Conservation (phyloP, 2,797 vertebrate genomes). For the Sarcophilus harrisii region DNA sequence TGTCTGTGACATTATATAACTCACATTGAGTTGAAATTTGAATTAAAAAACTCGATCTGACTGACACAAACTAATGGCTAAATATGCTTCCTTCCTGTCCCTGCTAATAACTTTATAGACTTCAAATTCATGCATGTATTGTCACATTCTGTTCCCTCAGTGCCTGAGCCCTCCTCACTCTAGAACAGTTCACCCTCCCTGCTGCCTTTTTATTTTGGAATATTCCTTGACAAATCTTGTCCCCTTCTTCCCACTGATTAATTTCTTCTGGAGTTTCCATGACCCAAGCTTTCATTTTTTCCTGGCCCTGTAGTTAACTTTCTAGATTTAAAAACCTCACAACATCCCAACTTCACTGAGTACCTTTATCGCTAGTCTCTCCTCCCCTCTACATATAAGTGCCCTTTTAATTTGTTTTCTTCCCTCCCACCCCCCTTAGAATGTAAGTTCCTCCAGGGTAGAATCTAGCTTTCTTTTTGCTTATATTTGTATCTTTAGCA, state of each 20-base stretch:
- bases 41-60: neutral
- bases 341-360: neutral
- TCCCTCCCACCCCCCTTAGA: too few relatives aligned
- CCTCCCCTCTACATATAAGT: neutral
- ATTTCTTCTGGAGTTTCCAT: neutral
- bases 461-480: neutral
- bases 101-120: neutral
- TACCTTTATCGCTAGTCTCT: neutral
- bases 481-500: neutral
- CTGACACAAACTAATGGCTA: neutral
- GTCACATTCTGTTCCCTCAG: neutral
- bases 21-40: neutral
- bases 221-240: neutral
- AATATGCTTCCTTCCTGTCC: neutral
- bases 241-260: neutral
- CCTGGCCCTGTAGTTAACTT: neutral
- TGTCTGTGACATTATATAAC: neutral
- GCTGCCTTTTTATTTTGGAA: neutral
- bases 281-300: neutral
- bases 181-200: neutral
- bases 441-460: neutral
- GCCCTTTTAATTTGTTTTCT: too few relatives aligned
- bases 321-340: neutral
- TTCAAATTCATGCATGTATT: neutral
- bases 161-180: neutral